Evolutionary conservation across 2,888 invertebrate genomes (phyloP).

Genomic region (Lapara coniferarum): DNA sequence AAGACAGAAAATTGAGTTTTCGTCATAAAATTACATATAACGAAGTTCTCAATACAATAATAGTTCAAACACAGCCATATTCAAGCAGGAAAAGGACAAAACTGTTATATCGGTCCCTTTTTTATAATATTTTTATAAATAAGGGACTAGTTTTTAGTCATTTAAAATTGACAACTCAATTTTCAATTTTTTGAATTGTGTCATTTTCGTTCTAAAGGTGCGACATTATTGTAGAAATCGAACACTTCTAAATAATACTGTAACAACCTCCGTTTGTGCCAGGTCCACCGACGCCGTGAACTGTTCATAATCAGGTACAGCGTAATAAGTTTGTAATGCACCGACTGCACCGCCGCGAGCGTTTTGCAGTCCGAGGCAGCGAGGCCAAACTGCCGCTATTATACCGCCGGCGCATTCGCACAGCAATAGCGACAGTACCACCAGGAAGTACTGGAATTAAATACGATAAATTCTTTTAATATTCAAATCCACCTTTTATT

Average conservation of each 20-base stretch:
- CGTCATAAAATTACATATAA: too few relatives aligned
- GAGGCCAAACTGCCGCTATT: constrained; percentile 89
- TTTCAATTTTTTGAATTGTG: too few relatives aligned
- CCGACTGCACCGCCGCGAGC: constrained; percentile 87
- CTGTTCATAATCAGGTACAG: constrained; percentile 88
- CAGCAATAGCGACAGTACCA: constrained; percentile 86
- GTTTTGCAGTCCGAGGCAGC: constrained; percentile 88
- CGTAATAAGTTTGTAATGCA: constrained; percentile 89
- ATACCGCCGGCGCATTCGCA: constrained; percentile 89
- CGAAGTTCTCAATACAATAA: too few relatives aligned
- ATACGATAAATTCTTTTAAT: neutral
- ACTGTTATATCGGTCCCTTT: too few relatives aligned
- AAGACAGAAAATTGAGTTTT: too few relatives aligned
- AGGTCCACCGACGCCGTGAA: constrained; percentile 92
- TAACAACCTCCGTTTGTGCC: constrained; percentile 84
- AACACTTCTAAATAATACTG: neutral
- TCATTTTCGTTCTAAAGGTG: too few relatives aligned
- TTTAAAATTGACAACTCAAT: too few relatives aligned
- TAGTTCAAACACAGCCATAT: too few relatives aligned
- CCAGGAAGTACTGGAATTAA: constrained; percentile 86
- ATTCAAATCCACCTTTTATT: neutral
- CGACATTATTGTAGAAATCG: neutral
- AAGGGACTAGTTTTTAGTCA: too few relatives aligned
- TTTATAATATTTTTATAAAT: too few relatives aligned
- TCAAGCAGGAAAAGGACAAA: too few relatives aligned